A percentile compares a stretch with the other conserved stretches of the same genome.
phyloP scores from a whole-genome alignment of 2,888 invertebrate genomes.

The Bimastos eiseni region DNA sequence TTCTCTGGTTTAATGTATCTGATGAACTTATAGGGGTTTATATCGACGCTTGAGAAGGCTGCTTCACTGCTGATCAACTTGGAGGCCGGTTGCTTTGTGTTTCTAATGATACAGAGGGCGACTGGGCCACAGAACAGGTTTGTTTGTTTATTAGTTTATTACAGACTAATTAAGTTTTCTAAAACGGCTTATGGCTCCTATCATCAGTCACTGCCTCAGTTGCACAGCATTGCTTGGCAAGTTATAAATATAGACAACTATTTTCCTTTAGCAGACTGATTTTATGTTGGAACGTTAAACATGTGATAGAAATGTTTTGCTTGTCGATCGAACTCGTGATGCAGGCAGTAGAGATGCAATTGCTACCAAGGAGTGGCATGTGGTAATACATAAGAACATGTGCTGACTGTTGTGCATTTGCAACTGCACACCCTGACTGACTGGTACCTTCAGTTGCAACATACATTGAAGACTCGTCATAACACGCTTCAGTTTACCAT shows the following conservation, averaged over 20 bases:
- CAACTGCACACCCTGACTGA: neutral
- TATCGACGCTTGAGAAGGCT: constrained; percentile 57
- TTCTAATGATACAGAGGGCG: constrained; percentile 53
- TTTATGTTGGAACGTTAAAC: neutral
- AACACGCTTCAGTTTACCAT: too few relatives aligned
- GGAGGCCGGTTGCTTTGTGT: constrained; percentile 55
- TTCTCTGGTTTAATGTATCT: neutral
- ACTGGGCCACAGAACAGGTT: constrained; percentile 49
- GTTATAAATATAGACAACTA: neutral
- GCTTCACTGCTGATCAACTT: constrained; percentile 56
- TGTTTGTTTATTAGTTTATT: constrained; percentile 33
- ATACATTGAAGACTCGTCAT: neutral
- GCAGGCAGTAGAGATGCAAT: too few relatives aligned
- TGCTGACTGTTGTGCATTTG: neutral
- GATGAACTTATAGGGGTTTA: constrained; percentile 45
- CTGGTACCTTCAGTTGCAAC: neutral
- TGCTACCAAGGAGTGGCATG: too few relatives aligned
- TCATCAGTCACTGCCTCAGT: too few relatives aligned
- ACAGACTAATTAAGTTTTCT: neutral
- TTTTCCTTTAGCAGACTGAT: neutral
- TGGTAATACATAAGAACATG: neutral
- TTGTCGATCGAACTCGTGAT: neutral
- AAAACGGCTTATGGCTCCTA: too few relatives aligned
- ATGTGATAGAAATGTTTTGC: too few relatives aligned
- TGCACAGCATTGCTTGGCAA: too few relatives aligned